Evolutionary conservation across 2,113 vertebrate genomes (phyloP), one percentile per base, ranked within the genome.

Genomic region (Phrynosoma platyrhinos): DNA sequence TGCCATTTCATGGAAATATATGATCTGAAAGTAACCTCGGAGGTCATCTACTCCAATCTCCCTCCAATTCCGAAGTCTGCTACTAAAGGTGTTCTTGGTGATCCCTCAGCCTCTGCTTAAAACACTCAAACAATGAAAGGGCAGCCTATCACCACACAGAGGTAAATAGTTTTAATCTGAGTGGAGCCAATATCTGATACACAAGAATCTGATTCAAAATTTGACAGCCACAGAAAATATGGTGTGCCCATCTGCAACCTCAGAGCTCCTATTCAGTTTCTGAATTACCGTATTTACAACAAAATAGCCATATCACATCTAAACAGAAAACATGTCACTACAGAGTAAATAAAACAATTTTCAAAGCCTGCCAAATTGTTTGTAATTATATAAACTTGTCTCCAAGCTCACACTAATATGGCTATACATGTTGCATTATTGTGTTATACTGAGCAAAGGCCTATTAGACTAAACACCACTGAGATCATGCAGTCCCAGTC

Each of bases 381-480:
- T 76, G 53, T 47, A 68, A 78, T 66, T 78, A 68, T 42, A 40
- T 8, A 78, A 83, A 83, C 36, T 71, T 16, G 18, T 20, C 10
- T 68, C 25, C 18, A 13, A 83, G 18, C 6, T 83, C 27, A 83
- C 25, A 27, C 9, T 20, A 82, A 69, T 55, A 80, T 21, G 53
- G n/a, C 47, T 79, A 36, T n/a, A 20, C 30, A 58, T 58, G 53
- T 9, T 32, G 52, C 10, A 80, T n/a, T 3, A 20, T 83, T 83
- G 18, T 16, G 16, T 62, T 62, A 3, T 62, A 62, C 12, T 62
- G 58, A 55, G 13, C 27, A 78, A 68, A 86, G 8, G 18, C 5
- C 30, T n/a, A 76, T 85, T 40, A 87, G 71, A 81, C 79, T 23
- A 79, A 78, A 86, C 77, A 77, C 36, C 69, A 80, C 27, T 74